Base-by-base conservation (phyloP, 2,888 invertebrate genomes). In the Erannis defoliaria region DNA sequence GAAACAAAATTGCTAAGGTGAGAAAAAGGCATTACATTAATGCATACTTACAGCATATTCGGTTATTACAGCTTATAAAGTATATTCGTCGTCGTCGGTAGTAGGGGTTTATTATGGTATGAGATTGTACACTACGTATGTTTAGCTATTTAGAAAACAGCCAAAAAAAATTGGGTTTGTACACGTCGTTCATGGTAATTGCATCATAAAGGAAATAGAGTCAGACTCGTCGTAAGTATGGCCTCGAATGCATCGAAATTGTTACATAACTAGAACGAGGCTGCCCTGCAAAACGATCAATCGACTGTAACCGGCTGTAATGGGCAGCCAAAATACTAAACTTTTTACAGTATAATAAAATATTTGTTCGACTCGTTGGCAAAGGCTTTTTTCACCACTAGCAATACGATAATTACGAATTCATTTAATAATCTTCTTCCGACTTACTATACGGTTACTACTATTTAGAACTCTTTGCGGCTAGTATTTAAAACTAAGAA, bases 151-250 rank as follows among this genome's bases (percentile, higher is more conserved):
- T 29, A 5, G 9, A 46, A 59, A 46, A 55, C 29, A 50, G 16
- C 26, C 12, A 54, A 49, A 8, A 14, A 35, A 12, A 60, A 54
- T 43, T 14, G 37, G 8, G 18, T 19, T 33, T 33, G 35, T 18
- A 33, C 42, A 29, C 42, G 29, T 10, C 16, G 43, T 42, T 37
- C 45, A 55, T 37, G 55, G 60, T 61, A 23, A 61, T 55, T 40
- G 55, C 45, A 6, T 26, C 26, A 23, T 50, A 50, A 38, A 55
- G 61, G 55, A 62, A 62, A 53, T 62, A 23, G 55, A 46, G 51
- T 46, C 26, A 50, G 42, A 49, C 26, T 43, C 16, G 38, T 37
- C 49, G n/a, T n/a, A n/a, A n/a, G 37, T 10, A 43, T 43, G 31
- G 37, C 33, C 43, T 16, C 33, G n/a, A 26, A 23, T 55, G 61